These are phyloP conservation scores for Xylocampa areola DNA, from an alignment of 2,888 invertebrate species.

Conservation along the genomic window DNA sequence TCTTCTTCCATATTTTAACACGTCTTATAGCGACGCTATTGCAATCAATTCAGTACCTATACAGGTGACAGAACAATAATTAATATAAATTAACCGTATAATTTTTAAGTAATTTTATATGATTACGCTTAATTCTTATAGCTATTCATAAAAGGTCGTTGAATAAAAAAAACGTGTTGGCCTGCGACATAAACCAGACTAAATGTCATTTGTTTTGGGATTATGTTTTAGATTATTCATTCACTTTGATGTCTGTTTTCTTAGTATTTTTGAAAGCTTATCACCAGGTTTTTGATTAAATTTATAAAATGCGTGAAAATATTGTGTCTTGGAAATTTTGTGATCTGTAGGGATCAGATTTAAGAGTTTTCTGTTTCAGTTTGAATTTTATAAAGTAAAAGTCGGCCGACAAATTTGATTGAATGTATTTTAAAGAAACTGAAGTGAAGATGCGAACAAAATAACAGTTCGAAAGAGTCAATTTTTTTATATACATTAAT, in stretches of 20 bases:
- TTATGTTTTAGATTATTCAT: not conserved
- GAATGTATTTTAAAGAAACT: too few relatives aligned
- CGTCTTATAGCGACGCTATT: too few relatives aligned
- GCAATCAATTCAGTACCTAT: too few relatives aligned
- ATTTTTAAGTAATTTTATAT: too few relatives aligned
- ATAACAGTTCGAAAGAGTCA: too few relatives aligned
- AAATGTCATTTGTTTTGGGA: constrained; percentile 5
- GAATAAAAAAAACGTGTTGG: constrained; percentile 1
- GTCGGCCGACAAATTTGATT: constrained; percentile 5
- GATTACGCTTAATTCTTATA: not conserved
- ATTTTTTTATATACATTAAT: too few relatives aligned
- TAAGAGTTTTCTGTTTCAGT: constrained; percentile 1
- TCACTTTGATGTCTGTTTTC: not conserved
- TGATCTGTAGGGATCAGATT: constrained; percentile 3
- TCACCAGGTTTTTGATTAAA: constrained; percentile 3
- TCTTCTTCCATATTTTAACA: too few relatives aligned
- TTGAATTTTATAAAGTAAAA: not conserved
- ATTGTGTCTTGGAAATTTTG: not conserved
- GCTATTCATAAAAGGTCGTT: constrained; percentile 6
- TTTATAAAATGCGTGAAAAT: constrained; percentile 1
- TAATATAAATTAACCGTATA: too few relatives aligned
- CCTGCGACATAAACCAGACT: constrained; percentile 14
- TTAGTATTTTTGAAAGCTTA: constrained; percentile 22
- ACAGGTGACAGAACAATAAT: too few relatives aligned
- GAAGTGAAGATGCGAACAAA: too few relatives aligned